Evolutionary conservation across 2,888 invertebrate species (phyloP).

Genomic region (Drosophila colorata): DNA sequence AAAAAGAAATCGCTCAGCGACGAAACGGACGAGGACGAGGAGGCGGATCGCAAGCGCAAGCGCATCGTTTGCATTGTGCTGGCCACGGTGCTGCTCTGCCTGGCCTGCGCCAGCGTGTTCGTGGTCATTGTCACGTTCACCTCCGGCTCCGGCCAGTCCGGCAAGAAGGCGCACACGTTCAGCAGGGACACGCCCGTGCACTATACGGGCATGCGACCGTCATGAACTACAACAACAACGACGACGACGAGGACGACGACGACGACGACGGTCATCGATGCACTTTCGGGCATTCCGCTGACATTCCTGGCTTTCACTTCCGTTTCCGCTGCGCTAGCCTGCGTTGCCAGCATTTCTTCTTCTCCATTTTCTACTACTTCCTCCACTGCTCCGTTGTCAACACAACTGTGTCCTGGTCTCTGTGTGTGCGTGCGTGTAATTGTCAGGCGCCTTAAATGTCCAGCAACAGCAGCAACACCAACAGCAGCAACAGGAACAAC

Average conservation of each 20-base stretch:
- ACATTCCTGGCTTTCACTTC: constrained; percentile 48
- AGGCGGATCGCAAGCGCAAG: constrained; percentile 89
- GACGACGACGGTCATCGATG: constrained; percentile 9
- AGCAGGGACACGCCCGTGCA: constrained; percentile 86
- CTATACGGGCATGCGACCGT: constrained; percentile 84
- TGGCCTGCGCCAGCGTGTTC: constrained; percentile 90
- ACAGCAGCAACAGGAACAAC: constrained; percentile 17
- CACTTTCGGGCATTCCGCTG: constrained; percentile 36
- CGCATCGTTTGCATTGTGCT: constrained; percentile 90
- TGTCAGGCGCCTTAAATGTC: constrained; percentile 20
- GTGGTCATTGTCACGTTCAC: constrained; percentile 92
- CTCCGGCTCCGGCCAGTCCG: constrained; percentile 88
- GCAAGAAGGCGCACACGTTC: constrained; percentile 89
- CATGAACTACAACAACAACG: constrained; percentile 65
- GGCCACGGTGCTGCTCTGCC: constrained; percentile 89
- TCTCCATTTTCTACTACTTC: constrained; percentile 9
- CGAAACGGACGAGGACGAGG: constrained; percentile 86
- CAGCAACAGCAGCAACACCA: constrained; percentile 22
- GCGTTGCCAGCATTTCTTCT: constrained; percentile 4
- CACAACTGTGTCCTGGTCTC: constrained; percentile 14
- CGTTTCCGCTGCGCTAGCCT: constrained; percentile 48
- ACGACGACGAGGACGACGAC: neutral
- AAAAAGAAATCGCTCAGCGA: constrained; percentile 86
- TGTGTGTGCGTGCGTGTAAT: constrained; percentile 36
- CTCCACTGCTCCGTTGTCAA: constrained; percentile 6